Evolutionary conservation across 2,888 invertebrate genomes (phyloP).

Genomic region (Drosophila seclusa): DNA sequence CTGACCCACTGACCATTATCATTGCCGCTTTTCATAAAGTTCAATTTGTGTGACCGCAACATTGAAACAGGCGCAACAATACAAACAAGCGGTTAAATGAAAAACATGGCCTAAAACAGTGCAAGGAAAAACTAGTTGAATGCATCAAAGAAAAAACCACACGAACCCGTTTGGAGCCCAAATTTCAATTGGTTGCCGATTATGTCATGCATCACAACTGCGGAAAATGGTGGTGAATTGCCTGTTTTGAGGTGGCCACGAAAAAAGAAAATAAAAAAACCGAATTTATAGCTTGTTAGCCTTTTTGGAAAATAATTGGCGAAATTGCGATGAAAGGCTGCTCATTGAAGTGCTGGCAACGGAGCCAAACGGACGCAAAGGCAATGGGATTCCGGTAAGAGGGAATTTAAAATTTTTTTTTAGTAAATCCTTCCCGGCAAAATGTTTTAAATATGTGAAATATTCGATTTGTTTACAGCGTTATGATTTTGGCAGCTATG

Average conservation of each 20-base stretch:
- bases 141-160: slow-evolving; percentile 46
- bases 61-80: slow-evolving; percentile 43
- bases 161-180: slow-evolving; percentile 67
- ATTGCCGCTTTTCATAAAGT: slow-evolving; percentile 41
- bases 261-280: slow-evolving; percentile 8
- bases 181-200: slow-evolving; percentile 44
- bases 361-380: slow-evolving; percentile 62
- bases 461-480: slow-evolving; percentile 42
- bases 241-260: slow-evolving; percentile 34
- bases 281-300: slow-evolving; percentile 21
- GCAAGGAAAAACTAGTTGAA: slow-evolving; percentile 63
- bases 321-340: slow-evolving; percentile 33
- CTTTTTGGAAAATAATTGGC: slow-evolving; percentile 42
- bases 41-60: slow-evolving; percentile 60
- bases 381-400: slow-evolving; percentile 70
- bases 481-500: slow-evolving; percentile 83
- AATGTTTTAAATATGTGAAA: no score
- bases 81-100: slow-evolving; percentile 16
- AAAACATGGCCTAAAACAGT: slow-evolving; percentile 44
- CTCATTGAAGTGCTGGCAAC: slow-evolving; percentile 58
- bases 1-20: slow-evolving; percentile 71
- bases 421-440: slow-evolving; percentile 20
- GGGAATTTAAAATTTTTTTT: not conserved
- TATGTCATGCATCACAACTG: slow-evolving; percentile 45
- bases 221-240: slow-evolving; percentile 35